These are phyloP conservation scores for Pammene fasciana DNA, from an alignment of 2,888 invertebrate species.

Conservation along the genomic window DNA sequence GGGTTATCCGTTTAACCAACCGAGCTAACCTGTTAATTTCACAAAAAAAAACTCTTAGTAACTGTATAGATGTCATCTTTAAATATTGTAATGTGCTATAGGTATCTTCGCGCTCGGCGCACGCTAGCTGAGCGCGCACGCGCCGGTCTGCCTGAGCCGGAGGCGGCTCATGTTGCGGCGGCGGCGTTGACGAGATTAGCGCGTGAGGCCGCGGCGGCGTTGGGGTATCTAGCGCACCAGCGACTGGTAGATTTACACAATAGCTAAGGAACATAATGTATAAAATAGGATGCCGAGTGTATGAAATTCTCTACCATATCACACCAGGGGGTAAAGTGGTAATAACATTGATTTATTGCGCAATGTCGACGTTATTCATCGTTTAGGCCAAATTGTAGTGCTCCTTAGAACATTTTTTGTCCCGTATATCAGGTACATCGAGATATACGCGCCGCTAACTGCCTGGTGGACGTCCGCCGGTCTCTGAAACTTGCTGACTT, in stretches of 20 bases:
- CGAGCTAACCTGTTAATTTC: too few relatives aligned
- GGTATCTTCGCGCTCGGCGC: constrained; percentile 86
- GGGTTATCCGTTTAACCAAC: too few relatives aligned
- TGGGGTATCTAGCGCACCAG: constrained; percentile 89
- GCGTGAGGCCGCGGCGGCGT: constrained; percentile 85
- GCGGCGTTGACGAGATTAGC: constrained; percentile 73
- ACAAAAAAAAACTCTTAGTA: too few relatives aligned
- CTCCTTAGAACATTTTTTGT: too few relatives aligned
- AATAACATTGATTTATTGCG: too few relatives aligned
- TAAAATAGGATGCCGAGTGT: too few relatives aligned
- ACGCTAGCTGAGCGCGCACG: constrained; percentile 85
- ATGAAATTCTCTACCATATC: too few relatives aligned
- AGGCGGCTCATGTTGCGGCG: constrained; percentile 86
- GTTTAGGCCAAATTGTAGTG: too few relatives aligned
- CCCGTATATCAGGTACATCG: constrained; percentile 84
- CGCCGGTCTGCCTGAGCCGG: constrained; percentile 82
- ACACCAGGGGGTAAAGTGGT: too few relatives aligned
- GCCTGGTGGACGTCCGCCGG: constrained; percentile 88
- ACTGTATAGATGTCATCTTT: too few relatives aligned
- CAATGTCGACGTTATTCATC: neutral
- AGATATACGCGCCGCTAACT: constrained; percentile 91
- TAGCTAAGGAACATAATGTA: too few relatives aligned
- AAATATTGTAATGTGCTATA: neutral
- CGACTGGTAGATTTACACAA: constrained; percentile 83
- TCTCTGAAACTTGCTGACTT: constrained; percentile 92